Percentiles rank a stretch among this genome's conserved stretches.
Evolutionary conservation across 2,113 vertebrate species (phyloP).

Genomic region (Tachuris rubrigastra): DNA sequence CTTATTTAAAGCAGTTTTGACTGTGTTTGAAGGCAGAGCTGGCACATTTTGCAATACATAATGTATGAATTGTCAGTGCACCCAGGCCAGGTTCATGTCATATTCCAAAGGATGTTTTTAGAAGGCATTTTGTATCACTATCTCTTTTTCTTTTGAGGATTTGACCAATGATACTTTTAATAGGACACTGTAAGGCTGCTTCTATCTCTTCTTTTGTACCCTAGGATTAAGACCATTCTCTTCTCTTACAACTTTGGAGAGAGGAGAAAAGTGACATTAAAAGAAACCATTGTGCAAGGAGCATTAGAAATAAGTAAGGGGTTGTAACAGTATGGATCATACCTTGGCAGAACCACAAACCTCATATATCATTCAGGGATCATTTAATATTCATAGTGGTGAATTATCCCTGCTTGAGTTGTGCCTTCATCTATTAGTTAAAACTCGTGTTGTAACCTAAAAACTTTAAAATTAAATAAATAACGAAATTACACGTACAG

Average conservation of each 20-base stretch:
- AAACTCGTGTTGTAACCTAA: background rate
- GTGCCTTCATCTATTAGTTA: background rate
- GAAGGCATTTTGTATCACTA: background rate
- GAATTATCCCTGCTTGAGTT: background rate
- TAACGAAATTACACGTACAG: background rate
- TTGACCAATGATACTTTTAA: background rate
- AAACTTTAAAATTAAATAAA: conserved; percentile 30
- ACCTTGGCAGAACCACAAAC: background rate
- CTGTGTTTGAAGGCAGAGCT: background rate
- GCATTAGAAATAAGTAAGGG: background rate
- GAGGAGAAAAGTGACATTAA: background rate
- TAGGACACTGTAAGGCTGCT: background rate
- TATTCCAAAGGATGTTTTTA: background rate
- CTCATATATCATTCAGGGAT: background rate
- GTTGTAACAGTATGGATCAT: background rate
- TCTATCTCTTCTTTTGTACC: background rate
- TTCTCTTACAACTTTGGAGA: background rate
- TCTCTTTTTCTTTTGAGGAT: background rate
- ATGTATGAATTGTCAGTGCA: background rate
- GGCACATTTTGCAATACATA: background rate
- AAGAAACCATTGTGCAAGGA: background rate
- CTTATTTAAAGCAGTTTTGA: background rate
- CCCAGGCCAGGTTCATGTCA: background rate
- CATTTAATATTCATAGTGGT: background rate
- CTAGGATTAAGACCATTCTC: background rate